Evolutionary conservation across 2,113 vertebrate genomes (phyloP), one percentile per base, ranked within the genome.

Genomic region (Lepus europaeus): DNA sequence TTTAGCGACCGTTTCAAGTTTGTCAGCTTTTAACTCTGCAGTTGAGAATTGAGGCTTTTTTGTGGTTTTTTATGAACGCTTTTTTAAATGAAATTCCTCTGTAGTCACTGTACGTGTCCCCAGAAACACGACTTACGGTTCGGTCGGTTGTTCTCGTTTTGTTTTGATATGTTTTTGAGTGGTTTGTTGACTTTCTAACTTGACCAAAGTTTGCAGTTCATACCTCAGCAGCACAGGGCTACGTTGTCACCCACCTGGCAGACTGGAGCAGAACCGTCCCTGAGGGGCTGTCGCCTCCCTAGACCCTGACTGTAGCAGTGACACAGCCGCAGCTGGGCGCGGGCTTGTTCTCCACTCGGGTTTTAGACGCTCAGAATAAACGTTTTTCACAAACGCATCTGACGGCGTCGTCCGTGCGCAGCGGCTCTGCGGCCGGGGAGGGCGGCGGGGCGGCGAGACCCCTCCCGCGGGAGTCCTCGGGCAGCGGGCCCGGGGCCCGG

Each of bases 331-430:
- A 45, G 39, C 39, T 45, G 39, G 4, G 88, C 97, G 97, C 98
- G 98, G 96, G 83, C 56, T 72, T 97, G 97, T 97, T 96, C 29
- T 64, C 94, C 95, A 96, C 95, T 95, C 98, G 96, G 97, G 91
- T 92, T 97, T 77, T 96, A 98, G 98, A 97, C 96, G 98, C 92
- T 98, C 97, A 94, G 97, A 98, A 98, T 98, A 98, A 98, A 98
- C 96, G 96, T 95, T 95, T 97, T 98, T 98, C 97, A 92, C 97
- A 97, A 97, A 97, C 94, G 59, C 53, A 33, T 72, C n/a, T 10
- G 14, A 2, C 49, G 29, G 29, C 33, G 91, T 51, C 85, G 91
- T 70, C 23, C 31, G 2, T 89, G 51, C 59, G 63, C 39, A 22
- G 45, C 45, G 5, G 39, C 3, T 66, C 3, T 4, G 36, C 2